Base-by-base conservation (phyloP, 2,888 invertebrate species). In the Marasmarcha lunaedactyla region DNA sequence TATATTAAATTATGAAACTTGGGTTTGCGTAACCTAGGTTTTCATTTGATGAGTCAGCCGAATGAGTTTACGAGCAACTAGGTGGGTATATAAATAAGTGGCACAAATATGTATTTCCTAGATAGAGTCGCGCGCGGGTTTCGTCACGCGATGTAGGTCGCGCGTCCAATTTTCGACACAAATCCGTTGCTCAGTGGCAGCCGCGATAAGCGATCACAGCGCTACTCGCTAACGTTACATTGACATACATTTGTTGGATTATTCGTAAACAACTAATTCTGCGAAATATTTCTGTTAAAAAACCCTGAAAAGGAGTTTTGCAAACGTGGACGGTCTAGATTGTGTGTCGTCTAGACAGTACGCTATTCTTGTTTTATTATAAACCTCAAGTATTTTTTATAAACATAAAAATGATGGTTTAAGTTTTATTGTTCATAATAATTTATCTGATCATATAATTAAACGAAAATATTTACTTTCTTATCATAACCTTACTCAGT, bases 71-170 rank as follows among this genome's bases (percentile, higher is more conserved):
- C 10, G 30, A 30, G 30, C 30, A 30, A 30, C 6, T 20, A 20
- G 20, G 20, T 20, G 20, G 4, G 20, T 11, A 30, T 39, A 20
- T 12, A 38, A 25, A 39, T 39, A 56, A 57, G 47, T 52, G 46
- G 50, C 43, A 52, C 52, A 53, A 51, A 53, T 50, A 57, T 51
- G 56, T 52, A 55, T 53, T 55, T 53, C 27, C 35, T 36, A 38
- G 26, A 62, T 54, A 57, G 52, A 46, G 46, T 47, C 49, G 20
- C 20, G 54, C 49, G 20, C 20, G 54, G 57, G 59, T 70, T 71
- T 70, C 68, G 63, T 63, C 63, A 70, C 46, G 53, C 54, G 51
- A 70, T 67, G 70, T 73, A 55, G 71, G 71, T 69, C 62, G 52
- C 57, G 57, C 54, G 51, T 52, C 68, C 64, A 64, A 54, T 68